Percentiles rank a stretch among this genome's conserved stretches.
Conservation (phyloP, 1,140 invertebrate genomes). For the Maconellicoccus hirsutus region DNA sequence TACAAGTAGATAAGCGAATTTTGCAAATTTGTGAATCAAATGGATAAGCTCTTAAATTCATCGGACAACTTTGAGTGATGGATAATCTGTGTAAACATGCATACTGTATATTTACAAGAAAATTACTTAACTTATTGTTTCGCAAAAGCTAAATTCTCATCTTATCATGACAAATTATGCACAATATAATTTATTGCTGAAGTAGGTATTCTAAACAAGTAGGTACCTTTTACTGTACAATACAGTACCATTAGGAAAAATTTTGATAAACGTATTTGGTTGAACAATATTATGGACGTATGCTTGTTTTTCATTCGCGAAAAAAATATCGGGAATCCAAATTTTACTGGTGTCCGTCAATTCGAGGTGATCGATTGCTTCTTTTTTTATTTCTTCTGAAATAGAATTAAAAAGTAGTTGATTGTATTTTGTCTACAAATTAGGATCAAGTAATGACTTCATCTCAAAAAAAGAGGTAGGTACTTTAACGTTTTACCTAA, state of each 20-base stretch:
- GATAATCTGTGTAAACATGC: not conserved
- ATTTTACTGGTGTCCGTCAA: conserved; percentile 40
- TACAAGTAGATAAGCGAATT: not conserved
- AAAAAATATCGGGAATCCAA: conserved; percentile 85
- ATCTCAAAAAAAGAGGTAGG: no score
- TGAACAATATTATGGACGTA: conserved; percentile 81
- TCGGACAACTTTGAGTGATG: not conserved
- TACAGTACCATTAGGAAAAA: conserved; percentile 67
- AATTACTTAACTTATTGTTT: no score
- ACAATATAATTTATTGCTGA: no score
- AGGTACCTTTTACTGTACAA: conserved; percentile 39
- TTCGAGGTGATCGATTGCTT: conserved; percentile 41
- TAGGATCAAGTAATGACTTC: no score
- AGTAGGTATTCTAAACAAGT: no score
- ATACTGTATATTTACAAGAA: no score
- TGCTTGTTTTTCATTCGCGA: conserved; percentile 72
- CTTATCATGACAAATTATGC: no score
- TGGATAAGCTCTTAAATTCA: not conserved
- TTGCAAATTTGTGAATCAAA: not conserved
- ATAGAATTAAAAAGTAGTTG: no score
- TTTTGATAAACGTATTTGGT: conserved; percentile 77
- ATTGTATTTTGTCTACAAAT: no score
- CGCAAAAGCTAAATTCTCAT: no score
- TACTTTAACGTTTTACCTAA: not conserved
- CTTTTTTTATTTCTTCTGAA: no score